These are phyloP conservation scores for Lindbergichthys nudifrons DNA, from an alignment of 2,797 vertebrate genomes.

Conservation along the genomic window DNA sequence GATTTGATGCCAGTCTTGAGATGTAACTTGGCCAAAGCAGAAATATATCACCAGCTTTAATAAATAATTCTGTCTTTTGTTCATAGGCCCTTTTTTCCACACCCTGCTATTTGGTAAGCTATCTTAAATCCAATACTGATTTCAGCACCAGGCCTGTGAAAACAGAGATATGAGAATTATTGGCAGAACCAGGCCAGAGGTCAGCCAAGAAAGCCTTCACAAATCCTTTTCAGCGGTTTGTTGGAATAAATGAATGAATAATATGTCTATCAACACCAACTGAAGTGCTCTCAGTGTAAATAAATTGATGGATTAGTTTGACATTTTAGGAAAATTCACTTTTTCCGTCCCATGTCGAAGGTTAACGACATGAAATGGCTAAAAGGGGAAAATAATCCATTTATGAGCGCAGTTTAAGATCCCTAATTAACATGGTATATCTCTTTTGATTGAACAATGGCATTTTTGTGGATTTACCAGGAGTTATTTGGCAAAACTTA, in stretches of 20 bases:
- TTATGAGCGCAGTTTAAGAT: background rate
- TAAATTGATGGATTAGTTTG: background rate
- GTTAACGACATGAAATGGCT: background rate
- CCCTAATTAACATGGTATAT: background rate
- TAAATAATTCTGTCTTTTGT: conserved; percentile 17
- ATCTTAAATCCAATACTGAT: background rate
- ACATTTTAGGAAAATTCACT: background rate
- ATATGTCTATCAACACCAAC: background rate
- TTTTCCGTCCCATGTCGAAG: background rate
- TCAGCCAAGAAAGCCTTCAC: background rate
- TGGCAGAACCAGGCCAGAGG: background rate
- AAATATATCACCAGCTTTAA: conserved; percentile 13
- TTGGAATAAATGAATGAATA: background rate
- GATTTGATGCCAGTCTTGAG: conserved; percentile 10
- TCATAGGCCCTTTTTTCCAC: conserved; percentile 13
- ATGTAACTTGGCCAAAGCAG: conserved; percentile 6
- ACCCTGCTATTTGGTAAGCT: conserved; percentile 1
- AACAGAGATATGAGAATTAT: background rate
- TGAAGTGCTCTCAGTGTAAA: background rate
- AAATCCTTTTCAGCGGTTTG: background rate
- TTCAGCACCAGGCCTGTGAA: background rate
- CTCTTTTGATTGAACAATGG: background rate
- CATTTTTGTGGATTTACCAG: background rate
- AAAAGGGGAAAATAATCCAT: background rate
- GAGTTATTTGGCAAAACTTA: background rate